phyloP scores from a whole-genome alignment of 2,888 invertebrate species.

The Dryomyza anilis region DNA sequence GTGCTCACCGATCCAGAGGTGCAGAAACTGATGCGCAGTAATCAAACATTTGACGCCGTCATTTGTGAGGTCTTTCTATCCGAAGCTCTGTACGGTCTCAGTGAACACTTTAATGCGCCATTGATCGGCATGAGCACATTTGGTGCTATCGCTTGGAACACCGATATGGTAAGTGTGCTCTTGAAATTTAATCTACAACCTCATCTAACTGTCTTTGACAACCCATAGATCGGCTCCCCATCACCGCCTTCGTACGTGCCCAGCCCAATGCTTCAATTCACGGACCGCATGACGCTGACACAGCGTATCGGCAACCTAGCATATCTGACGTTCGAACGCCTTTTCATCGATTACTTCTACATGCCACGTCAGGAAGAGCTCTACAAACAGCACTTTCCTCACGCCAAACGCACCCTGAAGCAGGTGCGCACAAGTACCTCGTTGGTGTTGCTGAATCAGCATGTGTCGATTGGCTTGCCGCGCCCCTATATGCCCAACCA shows the following conservation, averaged over 20 bases:
- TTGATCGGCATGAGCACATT: slow-evolving; percentile 51
- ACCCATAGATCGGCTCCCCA: slow-evolving; percentile 47
- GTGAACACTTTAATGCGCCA: slow-evolving; percentile 53
- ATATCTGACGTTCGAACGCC: slow-evolving; percentile 30
- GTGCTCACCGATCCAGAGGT: slow-evolving; percentile 38
- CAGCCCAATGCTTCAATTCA: slow-evolving; percentile 35
- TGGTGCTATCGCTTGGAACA: slow-evolving; percentile 50
- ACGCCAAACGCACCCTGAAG: slow-evolving; percentile 31
- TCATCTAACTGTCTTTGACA: slow-evolving; percentile 45
- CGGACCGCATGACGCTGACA: slow-evolving; percentile 48
- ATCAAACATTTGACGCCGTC: slow-evolving; percentile 58
- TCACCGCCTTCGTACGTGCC: slow-evolving; percentile 49
- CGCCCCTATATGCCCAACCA: slow-evolving; percentile 47
- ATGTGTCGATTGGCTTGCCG: slow-evolving; percentile 41
- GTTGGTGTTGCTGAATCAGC: slow-evolving; percentile 44
- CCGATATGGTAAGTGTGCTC: slow-evolving; percentile 4
- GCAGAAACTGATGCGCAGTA: slow-evolving; percentile 45
- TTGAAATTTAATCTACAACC: neutral
- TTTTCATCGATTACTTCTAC: slow-evolving; percentile 36
- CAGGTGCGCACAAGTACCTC: slow-evolving; percentile 38
- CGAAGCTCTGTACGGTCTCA: slow-evolving; percentile 57
- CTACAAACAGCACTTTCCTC: slow-evolving; percentile 38
- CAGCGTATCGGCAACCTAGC: slow-evolving; percentile 47
- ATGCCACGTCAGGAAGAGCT: slow-evolving; percentile 39
- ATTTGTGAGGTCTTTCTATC: slow-evolving; percentile 57